phyloP scores from a whole-genome alignment of 2,797 vertebrate genomes.

The Geotrypetes seraphini region DNA sequence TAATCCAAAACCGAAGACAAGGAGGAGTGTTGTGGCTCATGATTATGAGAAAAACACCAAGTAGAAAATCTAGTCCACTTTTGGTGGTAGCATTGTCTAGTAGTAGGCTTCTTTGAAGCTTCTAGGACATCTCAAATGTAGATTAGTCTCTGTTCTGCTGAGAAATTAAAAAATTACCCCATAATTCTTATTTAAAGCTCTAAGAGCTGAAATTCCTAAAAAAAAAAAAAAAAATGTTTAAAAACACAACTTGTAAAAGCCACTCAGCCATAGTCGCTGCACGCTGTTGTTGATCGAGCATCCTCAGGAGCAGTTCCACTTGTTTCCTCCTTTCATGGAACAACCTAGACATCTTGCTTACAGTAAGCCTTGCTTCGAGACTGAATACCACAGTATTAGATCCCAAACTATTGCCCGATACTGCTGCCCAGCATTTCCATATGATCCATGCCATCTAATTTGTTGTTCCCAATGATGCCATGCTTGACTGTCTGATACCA shows the following conservation, averaged over 20 bases:
- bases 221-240: too few species aligned
- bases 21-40: too few species aligned
- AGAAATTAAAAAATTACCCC: too few species aligned
- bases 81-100: too few species aligned
- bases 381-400: not conserved
- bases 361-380: constrained; percentile 4
- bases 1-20: too few species aligned
- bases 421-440: constrained; percentile 4
- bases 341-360: constrained; percentile 34
- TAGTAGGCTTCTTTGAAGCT: too few species aligned
- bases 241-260: constrained; percentile 62
- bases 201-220: not conserved
- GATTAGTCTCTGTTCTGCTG: too few species aligned
- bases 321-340: constrained; percentile 45
- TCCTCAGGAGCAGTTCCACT: constrained; percentile 47
- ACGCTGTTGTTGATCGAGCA: constrained; percentile 46
- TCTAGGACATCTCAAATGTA: too few species aligned
- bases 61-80: too few species aligned
- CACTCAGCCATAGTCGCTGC: constrained; percentile 43
- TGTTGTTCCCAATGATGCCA: constrained; percentile 39
- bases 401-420: not conserved
- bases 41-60: too few species aligned
- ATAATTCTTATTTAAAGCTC: not conserved
- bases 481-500: constrained; percentile 24
- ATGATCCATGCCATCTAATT: constrained; percentile 22